These are phyloP conservation scores for Griposia aprilina DNA, from an alignment of 2,888 invertebrate genomes.

Conservation along the genomic window DNA sequence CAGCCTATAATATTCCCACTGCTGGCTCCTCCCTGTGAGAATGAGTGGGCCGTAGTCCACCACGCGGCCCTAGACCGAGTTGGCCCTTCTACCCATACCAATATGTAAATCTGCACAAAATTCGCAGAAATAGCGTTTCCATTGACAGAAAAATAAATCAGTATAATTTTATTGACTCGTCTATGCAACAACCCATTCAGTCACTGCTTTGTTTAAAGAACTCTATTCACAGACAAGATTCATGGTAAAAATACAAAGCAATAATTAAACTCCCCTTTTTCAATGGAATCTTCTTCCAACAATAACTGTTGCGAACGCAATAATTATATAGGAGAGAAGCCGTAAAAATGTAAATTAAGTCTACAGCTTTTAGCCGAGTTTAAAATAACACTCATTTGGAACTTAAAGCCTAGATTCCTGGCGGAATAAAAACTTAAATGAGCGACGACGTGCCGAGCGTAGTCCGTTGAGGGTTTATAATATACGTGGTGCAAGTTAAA, in stretches of 20 bases:
- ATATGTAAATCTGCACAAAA: neutral
- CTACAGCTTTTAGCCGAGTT: constrained; percentile 68
- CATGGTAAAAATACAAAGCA: constrained; percentile 28
- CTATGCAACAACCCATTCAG: neutral
- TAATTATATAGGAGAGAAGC: constrained; percentile 64
- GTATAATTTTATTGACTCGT: neutral
- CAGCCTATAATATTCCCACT: neutral
- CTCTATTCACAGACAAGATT: constrained; percentile 5
- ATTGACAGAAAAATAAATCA: neutral
- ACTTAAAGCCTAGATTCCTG: constrained; percentile 76
- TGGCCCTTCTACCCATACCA: neutral
- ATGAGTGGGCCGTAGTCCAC: neutral
- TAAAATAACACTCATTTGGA: constrained; percentile 78
- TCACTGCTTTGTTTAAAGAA: constrained; percentile 10
- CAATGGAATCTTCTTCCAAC: constrained; percentile 43
- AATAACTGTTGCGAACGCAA: constrained; percentile 54
- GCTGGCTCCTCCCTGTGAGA: neutral
- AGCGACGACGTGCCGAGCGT: constrained; percentile 77
- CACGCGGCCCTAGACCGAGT: neutral
- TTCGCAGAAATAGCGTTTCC: neutral
- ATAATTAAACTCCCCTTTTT: constrained; percentile 49
- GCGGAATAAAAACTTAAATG: constrained; percentile 80
- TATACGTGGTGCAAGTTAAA: constrained; percentile 36
- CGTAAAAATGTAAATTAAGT: constrained; percentile 72
- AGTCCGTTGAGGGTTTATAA: constrained; percentile 55